These are phyloP conservation scores for Chaetodon auriga DNA, from an alignment of 2,113 vertebrate species.

Conservation along the genomic window DNA sequence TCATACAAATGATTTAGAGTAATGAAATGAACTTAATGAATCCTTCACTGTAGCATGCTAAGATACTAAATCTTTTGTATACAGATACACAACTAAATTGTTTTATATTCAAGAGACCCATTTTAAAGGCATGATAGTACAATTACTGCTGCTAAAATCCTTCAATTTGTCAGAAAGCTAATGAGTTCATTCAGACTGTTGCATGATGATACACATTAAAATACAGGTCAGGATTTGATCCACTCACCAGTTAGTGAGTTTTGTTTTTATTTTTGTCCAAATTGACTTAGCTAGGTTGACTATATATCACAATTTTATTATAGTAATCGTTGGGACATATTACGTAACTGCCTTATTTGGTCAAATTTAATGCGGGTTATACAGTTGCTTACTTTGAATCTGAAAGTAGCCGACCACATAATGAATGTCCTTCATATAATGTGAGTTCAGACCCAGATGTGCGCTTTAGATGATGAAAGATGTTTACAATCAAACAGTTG, in stretches of 20 bases:
- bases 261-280: neutral
- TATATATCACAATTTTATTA: neutral
- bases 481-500: neutral
- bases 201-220: neutral
- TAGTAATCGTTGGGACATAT: neutral
- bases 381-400: conserved; percentile 6
- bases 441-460: neutral
- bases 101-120: neutral
- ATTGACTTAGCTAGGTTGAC: neutral
- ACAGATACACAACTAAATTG: too few species aligned
- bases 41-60: too few species aligned
- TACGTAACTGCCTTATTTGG: neutral
- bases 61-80: too few species aligned
- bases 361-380: neutral
- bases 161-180: neutral
- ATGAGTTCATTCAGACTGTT: neutral
- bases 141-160: neutral
- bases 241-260: neutral
- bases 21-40: too few species aligned
- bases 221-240: neutral
- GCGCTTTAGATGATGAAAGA: neutral
- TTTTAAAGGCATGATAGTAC: neutral
- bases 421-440: neutral
- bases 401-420: neutral
- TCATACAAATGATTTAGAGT: too few species aligned